phyloP scores from a whole-genome alignment of 2,113 vertebrate genomes.

The Triplophysa dalaica region DNA sequence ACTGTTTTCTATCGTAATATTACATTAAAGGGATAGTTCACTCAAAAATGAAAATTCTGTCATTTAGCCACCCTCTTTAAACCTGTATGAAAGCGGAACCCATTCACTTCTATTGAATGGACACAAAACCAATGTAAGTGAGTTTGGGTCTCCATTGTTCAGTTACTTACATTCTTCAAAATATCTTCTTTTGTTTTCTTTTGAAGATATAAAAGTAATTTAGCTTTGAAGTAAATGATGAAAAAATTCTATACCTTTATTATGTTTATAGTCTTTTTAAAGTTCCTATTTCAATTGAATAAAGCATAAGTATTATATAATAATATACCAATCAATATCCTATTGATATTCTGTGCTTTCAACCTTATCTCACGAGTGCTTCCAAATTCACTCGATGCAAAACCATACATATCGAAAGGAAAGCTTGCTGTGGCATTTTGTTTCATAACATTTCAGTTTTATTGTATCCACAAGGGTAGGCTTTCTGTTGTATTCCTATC shows the following conservation, averaged over 20 bases:
- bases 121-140: too few species aligned
- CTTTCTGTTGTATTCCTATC: constrained; percentile 29
- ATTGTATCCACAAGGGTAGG: constrained; percentile 11
- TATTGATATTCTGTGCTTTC: not conserved
- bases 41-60: too few species aligned
- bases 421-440: not conserved
- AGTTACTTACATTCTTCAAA: too few species aligned
- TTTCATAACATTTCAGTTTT: constrained; percentile 11
- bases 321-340: not conserved
- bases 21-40: not conserved
- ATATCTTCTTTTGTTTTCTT: too few species aligned
- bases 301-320: too few species aligned
- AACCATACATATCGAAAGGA: not conserved
- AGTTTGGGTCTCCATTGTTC: too few species aligned
- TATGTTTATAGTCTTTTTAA: not conserved
- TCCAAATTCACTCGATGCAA: not conserved
- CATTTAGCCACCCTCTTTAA: too few species aligned
- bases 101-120: too few species aligned
- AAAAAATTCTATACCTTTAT: too few species aligned
- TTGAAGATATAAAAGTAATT: too few species aligned
- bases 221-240: too few species aligned
- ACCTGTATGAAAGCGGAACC: too few species aligned
- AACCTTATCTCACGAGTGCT: not conserved
- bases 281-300: not conserved
- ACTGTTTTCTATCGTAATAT: not conserved